Evolutionary conservation across 2,888 invertebrate genomes (phyloP).

Genomic region (Cyclophora punctaria): DNA sequence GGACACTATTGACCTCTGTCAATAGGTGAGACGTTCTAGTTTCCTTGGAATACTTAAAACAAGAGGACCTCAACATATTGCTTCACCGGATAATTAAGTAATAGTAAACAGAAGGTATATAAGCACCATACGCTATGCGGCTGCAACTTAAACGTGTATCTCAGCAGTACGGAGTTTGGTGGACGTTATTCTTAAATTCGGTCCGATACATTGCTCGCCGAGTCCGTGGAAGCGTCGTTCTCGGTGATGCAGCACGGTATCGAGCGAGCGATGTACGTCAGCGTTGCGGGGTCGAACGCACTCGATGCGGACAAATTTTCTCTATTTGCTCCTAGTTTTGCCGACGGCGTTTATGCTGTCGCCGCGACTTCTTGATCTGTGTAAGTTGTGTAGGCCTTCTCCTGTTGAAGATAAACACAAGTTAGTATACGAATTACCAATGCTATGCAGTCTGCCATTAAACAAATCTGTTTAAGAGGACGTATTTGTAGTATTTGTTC

Average conservation of each 20-base stretch:
- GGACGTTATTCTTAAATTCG: conserved; percentile 54
- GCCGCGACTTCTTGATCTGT: conserved; percentile 87
- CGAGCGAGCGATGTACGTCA: conserved; percentile 28
- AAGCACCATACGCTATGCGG: conserved; percentile 63
- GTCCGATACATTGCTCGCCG: conserved; percentile 43
- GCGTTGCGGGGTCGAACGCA: conserved; percentile 13
- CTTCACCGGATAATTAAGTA: conserved; percentile 24
- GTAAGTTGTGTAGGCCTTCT: conserved; percentile 80
- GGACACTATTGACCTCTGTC: conserved; percentile 32
- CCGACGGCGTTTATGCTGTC: conserved; percentile 86
- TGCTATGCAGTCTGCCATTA: too few relatives aligned
- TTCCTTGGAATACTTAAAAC: conserved; percentile 32
- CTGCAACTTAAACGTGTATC: conserved; percentile 44
- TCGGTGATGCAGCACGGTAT: conserved; percentile 12
- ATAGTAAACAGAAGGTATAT: conserved; percentile 28
- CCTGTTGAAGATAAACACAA: conserved; percentile 46
- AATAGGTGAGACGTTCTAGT: conserved; percentile 43
- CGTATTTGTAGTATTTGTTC: too few relatives aligned
- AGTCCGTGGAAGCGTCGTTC: conserved; percentile 15
- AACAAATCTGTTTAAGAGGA: too few relatives aligned
- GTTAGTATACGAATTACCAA: too few relatives aligned
- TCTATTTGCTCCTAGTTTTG: conserved; percentile 66
- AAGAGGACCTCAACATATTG: conserved; percentile 38
- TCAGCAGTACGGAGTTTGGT: conserved; percentile 14
- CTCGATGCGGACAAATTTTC: conserved; percentile 6